Evolutionary conservation across 2,888 invertebrate genomes (phyloP), one percentile per base, ranked within the genome.

Genomic region (Globia sparganii): DNA sequence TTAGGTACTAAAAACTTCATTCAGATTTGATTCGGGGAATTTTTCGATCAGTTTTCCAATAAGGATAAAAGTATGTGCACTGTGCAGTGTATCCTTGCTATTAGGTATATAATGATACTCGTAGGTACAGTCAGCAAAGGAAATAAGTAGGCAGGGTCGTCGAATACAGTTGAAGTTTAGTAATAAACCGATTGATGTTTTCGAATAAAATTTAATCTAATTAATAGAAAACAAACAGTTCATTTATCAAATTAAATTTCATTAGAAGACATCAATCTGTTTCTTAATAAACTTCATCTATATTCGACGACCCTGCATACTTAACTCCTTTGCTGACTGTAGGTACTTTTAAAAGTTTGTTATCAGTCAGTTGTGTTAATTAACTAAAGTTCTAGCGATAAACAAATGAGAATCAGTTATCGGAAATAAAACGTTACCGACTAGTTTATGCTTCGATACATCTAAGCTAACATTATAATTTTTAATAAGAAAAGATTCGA

Each of bases 381-480:
- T 43, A 62, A 74, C 18, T 28, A 58, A 34, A 75, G 28, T 15
- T 61, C 31, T 31, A 31, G 13, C 37, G 76, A 81, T 78, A 79
- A 67, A 67, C 31, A 46, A 49, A 56, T 49, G 37, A n/a, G 34
- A 37, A 61, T 13, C 28, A 28, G 65, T 21, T 66, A 77, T 37
- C 53, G 25, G 28, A 61, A 77, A 18, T 15, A 53, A 59, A n/a
- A 2, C 11, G n/a, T 61, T 46, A 31, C 53, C 21, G 28, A 15
- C 2, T 66, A 46, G 0, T 61, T 49, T n/a, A 56, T 18, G 9
- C 13, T 1, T 13, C 59, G 11, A 53, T 34, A 8, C 5, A 43
- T 43, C 43, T 43, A 15, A 43, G 15, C 43, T 43, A 43, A 15
- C 4, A 37, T 37, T 43, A 40, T 43, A 43, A 43, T 15, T 15